Evolutionary conservation across 2,797 vertebrate species (phyloP).

Genomic region (Chrosomus eos): DNA sequence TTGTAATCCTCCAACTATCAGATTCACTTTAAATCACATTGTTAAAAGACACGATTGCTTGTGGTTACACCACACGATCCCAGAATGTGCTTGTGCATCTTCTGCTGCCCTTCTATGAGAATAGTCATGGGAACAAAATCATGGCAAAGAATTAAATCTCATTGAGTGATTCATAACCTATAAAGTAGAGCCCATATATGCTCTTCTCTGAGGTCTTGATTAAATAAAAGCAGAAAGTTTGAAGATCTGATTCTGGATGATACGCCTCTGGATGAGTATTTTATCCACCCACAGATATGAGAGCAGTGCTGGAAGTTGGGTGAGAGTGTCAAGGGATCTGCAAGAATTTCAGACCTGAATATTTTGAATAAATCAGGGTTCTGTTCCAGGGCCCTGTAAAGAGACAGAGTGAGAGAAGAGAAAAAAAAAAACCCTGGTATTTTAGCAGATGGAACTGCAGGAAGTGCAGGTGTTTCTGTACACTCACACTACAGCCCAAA

Average conservation of each 20-base stretch:
- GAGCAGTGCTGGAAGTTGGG: slow-evolving; percentile 17
- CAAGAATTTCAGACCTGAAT: slow-evolving; percentile 17
- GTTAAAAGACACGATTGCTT: background rate
- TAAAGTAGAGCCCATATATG: background rate
- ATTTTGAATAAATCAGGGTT: slow-evolving; percentile 41
- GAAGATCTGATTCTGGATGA: slow-evolving; percentile 6
- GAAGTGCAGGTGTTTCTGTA: background rate
- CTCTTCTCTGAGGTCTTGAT: slow-evolving; percentile 15
- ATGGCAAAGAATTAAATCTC: slow-evolving; percentile 9
- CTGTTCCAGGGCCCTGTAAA: slow-evolving; percentile 1
- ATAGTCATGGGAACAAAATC: background rate
- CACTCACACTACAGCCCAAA: background rate
- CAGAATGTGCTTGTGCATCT: background rate
- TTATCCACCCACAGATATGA: slow-evolving; percentile 54
- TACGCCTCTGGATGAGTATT: slow-evolving; percentile 32
- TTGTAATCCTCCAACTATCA: background rate
- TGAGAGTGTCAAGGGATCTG: slow-evolving; percentile 19
- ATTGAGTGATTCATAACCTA: slow-evolving; percentile 11
- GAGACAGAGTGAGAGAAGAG: background rate
- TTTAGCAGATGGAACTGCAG: background rate
- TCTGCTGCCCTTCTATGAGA: slow-evolving; percentile 10
- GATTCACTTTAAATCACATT: slow-evolving; percentile 15
- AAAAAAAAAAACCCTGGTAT: background rate
- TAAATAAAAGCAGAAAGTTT: slow-evolving; percentile 27
- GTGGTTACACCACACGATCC: slow-evolving; percentile 9